These are phyloP conservation scores for Hystrix cristata DNA, from an alignment of 2,113 vertebrate species.

Conservation along the genomic window DNA sequence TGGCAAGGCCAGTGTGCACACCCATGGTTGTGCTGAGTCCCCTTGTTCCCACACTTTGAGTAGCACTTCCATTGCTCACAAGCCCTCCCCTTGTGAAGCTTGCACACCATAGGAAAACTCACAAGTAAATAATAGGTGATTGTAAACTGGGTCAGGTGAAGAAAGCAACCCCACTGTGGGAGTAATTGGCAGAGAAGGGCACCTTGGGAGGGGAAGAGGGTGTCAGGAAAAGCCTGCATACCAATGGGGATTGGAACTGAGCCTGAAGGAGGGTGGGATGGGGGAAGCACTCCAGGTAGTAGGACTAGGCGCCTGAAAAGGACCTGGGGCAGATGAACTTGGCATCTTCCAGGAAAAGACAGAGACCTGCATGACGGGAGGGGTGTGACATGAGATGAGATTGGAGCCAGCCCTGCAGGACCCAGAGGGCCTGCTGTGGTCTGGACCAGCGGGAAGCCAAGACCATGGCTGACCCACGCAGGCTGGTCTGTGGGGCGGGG, in stretches of 20 bases:
- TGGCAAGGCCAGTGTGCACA: rapidly evolving
- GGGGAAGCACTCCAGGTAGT: neutral
- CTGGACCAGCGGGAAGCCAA: neutral
- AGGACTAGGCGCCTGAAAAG: neutral
- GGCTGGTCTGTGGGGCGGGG: neutral
- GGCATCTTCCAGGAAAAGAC: neutral
- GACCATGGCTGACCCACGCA: rapidly evolving
- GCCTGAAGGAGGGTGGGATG: neutral
- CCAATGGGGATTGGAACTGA: neutral
- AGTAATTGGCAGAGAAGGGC: too few species aligned
- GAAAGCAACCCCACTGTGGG: neutral
- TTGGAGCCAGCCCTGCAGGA: rapidly evolving
- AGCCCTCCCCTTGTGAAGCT: neutral
- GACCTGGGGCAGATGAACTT: neutral
- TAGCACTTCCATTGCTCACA: rapidly evolving
- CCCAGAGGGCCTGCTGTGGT: too few species aligned
- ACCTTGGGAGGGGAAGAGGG: too few species aligned
- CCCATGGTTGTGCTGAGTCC: too few species aligned
- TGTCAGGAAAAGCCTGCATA: neutral
- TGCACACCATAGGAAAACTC: neutral
- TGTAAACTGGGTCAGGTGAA: neutral
- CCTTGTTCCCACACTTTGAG: too few species aligned
- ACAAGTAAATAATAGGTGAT: too few species aligned
- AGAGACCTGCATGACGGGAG: neutral
- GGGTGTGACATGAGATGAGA: neutral